Evolutionary conservation across 1,140 invertebrate species (phyloP).

Genomic region (Stratiolaelaps scimitus): DNA sequence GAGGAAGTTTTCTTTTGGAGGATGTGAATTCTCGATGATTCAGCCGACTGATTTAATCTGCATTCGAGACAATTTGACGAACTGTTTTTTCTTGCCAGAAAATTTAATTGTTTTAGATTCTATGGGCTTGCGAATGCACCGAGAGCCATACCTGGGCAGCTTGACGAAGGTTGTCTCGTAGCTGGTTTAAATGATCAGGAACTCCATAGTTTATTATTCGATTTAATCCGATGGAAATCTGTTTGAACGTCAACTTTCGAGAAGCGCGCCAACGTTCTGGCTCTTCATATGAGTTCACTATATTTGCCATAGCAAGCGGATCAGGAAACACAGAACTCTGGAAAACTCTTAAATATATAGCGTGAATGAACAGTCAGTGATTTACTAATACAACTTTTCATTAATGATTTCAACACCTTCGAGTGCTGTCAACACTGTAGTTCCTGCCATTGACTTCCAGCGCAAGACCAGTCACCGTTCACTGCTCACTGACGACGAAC

Average conservation of each 20-base stretch:
- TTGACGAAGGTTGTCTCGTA: neutral
- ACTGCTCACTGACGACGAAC: no score
- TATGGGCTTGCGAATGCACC: no score
- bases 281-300: slow-evolving; percentile 13
- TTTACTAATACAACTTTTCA: no score
- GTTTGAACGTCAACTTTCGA: slow-evolving; percentile 25
- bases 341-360: no score
- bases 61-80: neutral
- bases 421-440: no score
- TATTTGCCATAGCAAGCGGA: no score
- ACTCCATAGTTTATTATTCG: slow-evolving; percentile 4
- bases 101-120: neutral
- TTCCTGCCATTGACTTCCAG: no score
- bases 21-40: neutral
- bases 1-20: neutral
- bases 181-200: neutral
- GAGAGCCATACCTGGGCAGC: no score
- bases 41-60: neutral
- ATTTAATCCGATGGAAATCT: slow-evolving; percentile 18
- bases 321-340: no score
- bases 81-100: neutral
- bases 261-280: slow-evolving; percentile 1
- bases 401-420: no score
- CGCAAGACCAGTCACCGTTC: no score
- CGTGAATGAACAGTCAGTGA: no score